These are phyloP conservation scores for Keiferia lycopersicella DNA, from an alignment of 2,888 invertebrate species.

Conservation along the genomic window DNA sequence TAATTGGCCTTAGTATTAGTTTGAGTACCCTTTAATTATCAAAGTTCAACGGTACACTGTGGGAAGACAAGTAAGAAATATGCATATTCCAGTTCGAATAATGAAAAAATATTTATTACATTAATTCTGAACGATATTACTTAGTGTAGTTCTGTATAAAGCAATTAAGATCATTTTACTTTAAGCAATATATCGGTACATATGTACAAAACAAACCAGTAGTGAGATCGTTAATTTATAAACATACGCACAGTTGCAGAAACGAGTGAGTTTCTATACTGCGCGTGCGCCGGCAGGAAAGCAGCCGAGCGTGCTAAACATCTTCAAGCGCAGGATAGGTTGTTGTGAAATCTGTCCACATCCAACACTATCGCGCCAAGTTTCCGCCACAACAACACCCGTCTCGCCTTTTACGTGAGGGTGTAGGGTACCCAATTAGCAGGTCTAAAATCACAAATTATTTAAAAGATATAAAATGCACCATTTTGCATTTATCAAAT, in stretches of 20 bases:
- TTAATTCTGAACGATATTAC: too few relatives aligned
- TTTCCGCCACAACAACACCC: constrained; percentile 47
- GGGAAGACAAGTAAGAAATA: too few relatives aligned
- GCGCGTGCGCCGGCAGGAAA: constrained; percentile 26
- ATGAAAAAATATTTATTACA: too few relatives aligned
- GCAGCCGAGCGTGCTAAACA: constrained; percentile 36
- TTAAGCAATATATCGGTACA: neutral
- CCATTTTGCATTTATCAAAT: too few relatives aligned
- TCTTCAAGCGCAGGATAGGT: constrained; percentile 40
- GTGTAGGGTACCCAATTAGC: constrained; percentile 20
- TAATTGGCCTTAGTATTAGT: neutral
- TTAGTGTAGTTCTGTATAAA: too few relatives aligned
- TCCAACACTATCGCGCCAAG: constrained; percentile 45
- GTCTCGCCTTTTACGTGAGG: constrained; percentile 43
- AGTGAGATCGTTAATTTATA: neutral
- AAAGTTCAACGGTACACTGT: too few relatives aligned
- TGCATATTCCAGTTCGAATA: too few relatives aligned
- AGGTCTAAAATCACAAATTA: too few relatives aligned
- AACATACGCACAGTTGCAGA: constrained; percentile 13
- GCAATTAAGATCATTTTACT: neutral
- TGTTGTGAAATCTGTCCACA: constrained; percentile 49
- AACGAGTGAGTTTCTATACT: constrained; percentile 4
- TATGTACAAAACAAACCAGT: neutral
- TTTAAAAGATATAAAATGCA: too few relatives aligned
- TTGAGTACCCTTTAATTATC: too few relatives aligned